Evolutionary conservation across 2,113 vertebrate genomes (phyloP).

Genomic region (Bothrops jararaca): DNA sequence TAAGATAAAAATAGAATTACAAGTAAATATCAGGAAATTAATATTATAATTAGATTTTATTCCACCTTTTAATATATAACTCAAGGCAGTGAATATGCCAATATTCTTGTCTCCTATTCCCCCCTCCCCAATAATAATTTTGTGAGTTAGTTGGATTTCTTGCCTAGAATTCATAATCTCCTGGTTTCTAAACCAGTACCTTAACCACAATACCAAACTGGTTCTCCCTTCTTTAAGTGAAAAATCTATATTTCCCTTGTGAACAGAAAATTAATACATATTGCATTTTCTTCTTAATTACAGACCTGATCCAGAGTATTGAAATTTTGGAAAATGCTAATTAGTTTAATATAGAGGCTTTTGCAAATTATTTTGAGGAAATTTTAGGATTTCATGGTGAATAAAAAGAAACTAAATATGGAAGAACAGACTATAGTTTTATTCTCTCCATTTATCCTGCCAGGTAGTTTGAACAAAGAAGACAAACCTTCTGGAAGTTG

Average conservation of each 20-base stretch:
- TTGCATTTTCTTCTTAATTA: not conserved
- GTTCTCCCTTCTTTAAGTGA: not conserved
- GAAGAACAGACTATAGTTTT: not conserved
- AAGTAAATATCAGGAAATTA: not conserved
- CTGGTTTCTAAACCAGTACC: not conserved
- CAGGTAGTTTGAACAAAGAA: slow-evolving; percentile 18
- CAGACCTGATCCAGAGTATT: not conserved
- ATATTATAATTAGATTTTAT: not conserved
- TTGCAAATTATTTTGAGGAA: not conserved
- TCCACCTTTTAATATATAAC: not conserved
- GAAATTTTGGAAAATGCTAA: not conserved
- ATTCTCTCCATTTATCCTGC: not conserved
- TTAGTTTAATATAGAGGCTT: not conserved
- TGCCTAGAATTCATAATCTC: not conserved
- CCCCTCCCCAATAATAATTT: not conserved
- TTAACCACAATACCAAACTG: not conserved
- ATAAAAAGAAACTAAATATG: not conserved
- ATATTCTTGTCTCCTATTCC: not conserved
- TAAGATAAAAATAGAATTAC: not conserved
- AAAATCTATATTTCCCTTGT: not conserved
- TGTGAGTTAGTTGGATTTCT: not conserved
- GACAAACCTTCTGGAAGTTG: not conserved
- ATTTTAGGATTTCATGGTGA: not conserved
- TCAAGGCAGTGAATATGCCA: not conserved
- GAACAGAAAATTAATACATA: not conserved